Evolutionary conservation across 2,113 vertebrate species (phyloP), one percentile per base, ranked within the genome.

Genomic region (Xiphophorus couchianus): DNA sequence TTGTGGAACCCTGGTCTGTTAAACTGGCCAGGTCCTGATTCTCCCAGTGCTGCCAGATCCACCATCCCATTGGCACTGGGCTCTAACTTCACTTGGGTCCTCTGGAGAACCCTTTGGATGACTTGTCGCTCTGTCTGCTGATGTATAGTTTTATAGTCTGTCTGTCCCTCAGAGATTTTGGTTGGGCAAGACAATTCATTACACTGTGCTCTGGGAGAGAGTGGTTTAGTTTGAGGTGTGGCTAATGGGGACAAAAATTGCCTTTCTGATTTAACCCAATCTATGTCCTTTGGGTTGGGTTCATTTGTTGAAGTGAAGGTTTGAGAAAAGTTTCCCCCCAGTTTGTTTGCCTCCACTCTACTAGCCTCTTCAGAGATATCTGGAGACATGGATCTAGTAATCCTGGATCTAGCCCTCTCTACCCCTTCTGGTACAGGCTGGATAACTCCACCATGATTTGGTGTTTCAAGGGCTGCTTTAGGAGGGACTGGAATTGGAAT

Each of bases 41-140:
- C 93, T 73, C 90, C 93, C 73, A 94, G 89, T 86, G 93, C 94
- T 77, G 94, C 91, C 77, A 94, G 82, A 82, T 95, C 95, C 82
- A 95, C 92, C 90, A 94, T 92, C 90, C 94, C 95, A 77, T 94
- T 95, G 67, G 86, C 70, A 93, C 96, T 96, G 72, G 94, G 93
- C 90, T 97, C 97, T 76, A 95, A 91, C 91, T 98, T 97, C 60
- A 96, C 95, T 79, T 95, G 95, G 93, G 94, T 78, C 1, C 96
- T 87, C n/a, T 88, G 95, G 68, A 97, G 91, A 89, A 96, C 96
- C 93, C 97, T 96, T 86, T 97, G 97, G 90, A 97, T 97, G 88
- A 98, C 97, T 82, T 98, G 96, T 89, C 97, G 94, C 84, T 93
- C 92, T 61, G 95, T 93, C 86, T 95, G 95, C 79, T 94, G 95